phyloP scores from a whole-genome alignment of 2,113 vertebrate species.

The Periophthalmus modestus region DNA sequence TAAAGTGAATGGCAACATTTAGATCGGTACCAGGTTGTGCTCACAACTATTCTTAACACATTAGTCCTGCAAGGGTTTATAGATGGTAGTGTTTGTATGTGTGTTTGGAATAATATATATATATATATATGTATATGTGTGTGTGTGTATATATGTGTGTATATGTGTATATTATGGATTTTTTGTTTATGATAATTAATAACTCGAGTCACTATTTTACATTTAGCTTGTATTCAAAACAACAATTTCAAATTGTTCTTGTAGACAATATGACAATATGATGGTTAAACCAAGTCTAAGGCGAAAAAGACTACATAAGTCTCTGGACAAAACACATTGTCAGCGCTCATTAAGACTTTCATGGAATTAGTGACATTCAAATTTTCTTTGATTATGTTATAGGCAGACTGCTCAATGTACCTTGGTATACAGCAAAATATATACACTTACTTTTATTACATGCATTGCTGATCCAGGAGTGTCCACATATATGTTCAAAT shows the following conservation, averaged over 20 bases:
- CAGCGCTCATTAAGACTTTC: not conserved
- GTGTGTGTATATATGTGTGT: too few species aligned
- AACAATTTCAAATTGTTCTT: not conserved
- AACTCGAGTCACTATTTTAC: too few species aligned
- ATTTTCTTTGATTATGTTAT: not conserved
- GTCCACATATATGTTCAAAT: slow-evolving; percentile 22
- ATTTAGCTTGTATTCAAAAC: not conserved
- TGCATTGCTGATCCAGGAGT: slow-evolving; percentile 31
- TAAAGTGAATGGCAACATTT: too few species aligned
- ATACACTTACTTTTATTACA: slow-evolving; percentile 59
- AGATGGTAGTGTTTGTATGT: not conserved
- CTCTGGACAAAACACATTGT: not conserved
- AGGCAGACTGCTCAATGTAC: not conserved
- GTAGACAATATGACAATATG: too few species aligned
- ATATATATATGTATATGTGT: too few species aligned
- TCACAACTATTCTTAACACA: not conserved
- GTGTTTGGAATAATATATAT: too few species aligned
- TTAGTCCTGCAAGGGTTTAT: not conserved
- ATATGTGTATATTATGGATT: too few species aligned
- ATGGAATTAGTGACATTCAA: not conserved
- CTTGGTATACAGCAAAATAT: slow-evolving; percentile 44
- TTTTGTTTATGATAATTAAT: too few species aligned
- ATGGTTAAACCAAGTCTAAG: too few species aligned
- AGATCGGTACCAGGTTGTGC: not conserved
- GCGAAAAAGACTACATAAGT: too few species aligned